Base-by-base conservation (phyloP, 2,888 invertebrate genomes). In the Ophion costatus region DNA sequence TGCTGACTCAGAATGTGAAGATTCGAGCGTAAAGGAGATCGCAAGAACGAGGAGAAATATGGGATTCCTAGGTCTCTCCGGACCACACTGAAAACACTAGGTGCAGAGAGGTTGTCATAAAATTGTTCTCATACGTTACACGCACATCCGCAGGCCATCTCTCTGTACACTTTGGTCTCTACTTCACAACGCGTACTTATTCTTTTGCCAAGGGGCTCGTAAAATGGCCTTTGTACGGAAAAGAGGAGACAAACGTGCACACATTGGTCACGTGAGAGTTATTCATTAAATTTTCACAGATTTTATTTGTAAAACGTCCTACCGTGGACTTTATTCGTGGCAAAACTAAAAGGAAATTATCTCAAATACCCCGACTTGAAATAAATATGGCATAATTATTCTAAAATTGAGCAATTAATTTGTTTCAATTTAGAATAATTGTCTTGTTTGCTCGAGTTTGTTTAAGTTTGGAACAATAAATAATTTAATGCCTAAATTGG, bases 31-130 rank as follows among this genome's bases (percentile, higher is more conserved):
- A 57, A 66, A 56, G 38, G 64, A 66, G 66, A 17, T 56, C 56
- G 56, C 9, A 38, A 57, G 14, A 66, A 11, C 33, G 64, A 7
- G 9, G 56, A 66, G 64, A 76, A 76, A 66, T 38, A 56, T 57
- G 66, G 9, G 66, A 76, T 29, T 66, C 66, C 56, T 66, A n/a
- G 56, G 76, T 42, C 29, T 45, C 29, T 74, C 63, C 17, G 42
- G 7, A 14, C 42, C 42, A 61, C 22, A 59, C 24, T 17, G 61
- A 24, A 24, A 22, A 51, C 45, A 45, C 63, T 29, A 29, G 45
- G 51, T 51, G 45, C 63, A 51, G 63, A 51, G 66, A 76, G 66
- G 76, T 56, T 22, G 45, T 57, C 33, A 20, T 56, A 20, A 57
- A 76, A 66, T 76, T 56, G 33, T 45, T 56, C 56, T 56, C 76